Conservation (phyloP, 2,888 invertebrate genomes). For the Hypselothyrea guttata region DNA sequence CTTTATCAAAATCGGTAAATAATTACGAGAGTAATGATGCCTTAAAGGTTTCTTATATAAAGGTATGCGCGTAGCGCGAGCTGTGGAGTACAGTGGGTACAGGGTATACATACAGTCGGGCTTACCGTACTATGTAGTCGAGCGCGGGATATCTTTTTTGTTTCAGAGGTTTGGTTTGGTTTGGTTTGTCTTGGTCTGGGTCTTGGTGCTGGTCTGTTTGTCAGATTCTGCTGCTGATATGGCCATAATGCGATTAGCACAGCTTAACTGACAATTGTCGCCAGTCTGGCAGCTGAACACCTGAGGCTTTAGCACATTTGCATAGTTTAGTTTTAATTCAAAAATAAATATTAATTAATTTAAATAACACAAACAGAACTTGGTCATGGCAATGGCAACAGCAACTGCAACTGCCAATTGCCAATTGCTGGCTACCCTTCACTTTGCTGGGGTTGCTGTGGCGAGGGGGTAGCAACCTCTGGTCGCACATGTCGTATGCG, state of each 20-base stretch:
- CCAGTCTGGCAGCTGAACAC: slow-evolving; percentile 51
- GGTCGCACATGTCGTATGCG: slow-evolving; percentile 38
- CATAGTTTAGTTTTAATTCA: slow-evolving; percentile 67
- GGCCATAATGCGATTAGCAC: slow-evolving; percentile 78
- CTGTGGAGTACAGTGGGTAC: no score
- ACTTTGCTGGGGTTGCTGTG: slow-evolving; percentile 40
- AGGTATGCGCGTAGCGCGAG: no score
- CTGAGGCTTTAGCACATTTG: slow-evolving; percentile 64
- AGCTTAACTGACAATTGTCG: slow-evolving; percentile 74
- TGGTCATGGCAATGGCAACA: slow-evolving; percentile 48
- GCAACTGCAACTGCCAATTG: slow-evolving; percentile 64
- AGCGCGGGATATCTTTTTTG: no score
- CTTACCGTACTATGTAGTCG: no score
- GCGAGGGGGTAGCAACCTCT: slow-evolving; percentile 43
- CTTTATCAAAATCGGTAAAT: no score
- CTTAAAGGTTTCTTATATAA: no score
- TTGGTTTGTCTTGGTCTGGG: slow-evolving; percentile 5
- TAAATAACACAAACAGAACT: slow-evolving; percentile 66
- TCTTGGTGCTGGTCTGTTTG: slow-evolving; percentile 2
- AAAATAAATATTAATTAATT: slow-evolving; percentile 70
- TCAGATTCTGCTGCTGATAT: slow-evolving; percentile 18
- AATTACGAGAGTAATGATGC: no score
- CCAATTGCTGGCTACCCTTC: slow-evolving; percentile 58
- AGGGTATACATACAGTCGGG: no score
- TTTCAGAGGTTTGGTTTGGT: slow-evolving; percentile 17